A percentile compares a stretch with the other conserved stretches of the same genome.
These are phyloP conservation scores for Drosophila ustulata DNA, from an alignment of 2,888 invertebrate species.

Conservation along the genomic window DNA sequence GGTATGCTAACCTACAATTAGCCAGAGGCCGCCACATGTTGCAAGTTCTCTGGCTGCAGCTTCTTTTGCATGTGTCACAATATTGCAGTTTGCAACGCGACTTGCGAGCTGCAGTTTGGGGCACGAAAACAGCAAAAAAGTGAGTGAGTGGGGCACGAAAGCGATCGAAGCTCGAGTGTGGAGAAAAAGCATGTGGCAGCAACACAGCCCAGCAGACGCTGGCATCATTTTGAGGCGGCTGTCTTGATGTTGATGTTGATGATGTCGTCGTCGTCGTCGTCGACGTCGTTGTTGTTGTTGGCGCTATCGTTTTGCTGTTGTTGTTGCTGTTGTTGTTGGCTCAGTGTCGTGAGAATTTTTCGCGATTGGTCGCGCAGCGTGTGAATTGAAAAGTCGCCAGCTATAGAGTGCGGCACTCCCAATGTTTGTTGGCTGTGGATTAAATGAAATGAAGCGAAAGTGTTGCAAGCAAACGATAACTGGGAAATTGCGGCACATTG, in stretches of 20 bases:
- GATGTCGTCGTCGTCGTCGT: constrained; percentile 26
- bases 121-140: constrained; percentile 35
- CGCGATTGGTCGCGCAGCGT: constrained; percentile 81
- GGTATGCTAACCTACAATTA: constrained; percentile 75
- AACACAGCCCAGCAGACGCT: constrained; percentile 26
- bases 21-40: constrained; percentile 64
- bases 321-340: constrained; percentile 55
- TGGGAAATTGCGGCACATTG: constrained; percentile 44
- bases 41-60: constrained; percentile 18
- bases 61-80: constrained; percentile 59
- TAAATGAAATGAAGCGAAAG: constrained; percentile 65
- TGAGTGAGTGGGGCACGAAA: constrained; percentile 56
- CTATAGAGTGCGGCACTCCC: background rate
- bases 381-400: constrained; percentile 73
- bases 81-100: constrained; percentile 50
- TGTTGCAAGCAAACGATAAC: constrained; percentile 59
- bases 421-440: constrained; percentile 8
- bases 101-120: constrained; percentile 48
- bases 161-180: constrained; percentile 21
- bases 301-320: constrained; percentile 34
- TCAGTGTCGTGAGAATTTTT: constrained; percentile 83
- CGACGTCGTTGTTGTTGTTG: constrained; percentile 46
- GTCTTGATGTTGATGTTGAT: constrained; percentile 55
- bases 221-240: constrained; percentile 57
- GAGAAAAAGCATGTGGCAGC: constrained; percentile 62